Evolutionary conservation across 2,888 invertebrate species (phyloP), one percentile per base, ranked within the genome.

Genomic region (Yponomeuta plumbellus): DNA sequence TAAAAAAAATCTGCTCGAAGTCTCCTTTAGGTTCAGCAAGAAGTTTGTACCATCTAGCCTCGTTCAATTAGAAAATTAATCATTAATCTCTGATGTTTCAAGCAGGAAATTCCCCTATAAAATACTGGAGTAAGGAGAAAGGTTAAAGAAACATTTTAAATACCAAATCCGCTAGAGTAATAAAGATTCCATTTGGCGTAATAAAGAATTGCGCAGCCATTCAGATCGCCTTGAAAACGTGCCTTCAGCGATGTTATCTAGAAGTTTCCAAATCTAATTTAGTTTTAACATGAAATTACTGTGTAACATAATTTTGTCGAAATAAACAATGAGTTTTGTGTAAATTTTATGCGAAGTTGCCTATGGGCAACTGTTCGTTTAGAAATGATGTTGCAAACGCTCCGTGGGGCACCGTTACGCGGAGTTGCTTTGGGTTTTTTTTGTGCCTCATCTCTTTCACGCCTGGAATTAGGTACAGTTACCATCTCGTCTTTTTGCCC

Each of bases 201-300:
- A 59, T 59, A 59, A 22, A 59, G 3, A 59, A 59, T 59, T 59
- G 59, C 59, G 59, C 59, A 59, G 59, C 23, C 23, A 11, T 20
- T 59, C 44, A 52, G 17, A 52, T 52, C 44, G 59, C 59, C 59
- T 59, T 59, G 59, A 59, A 21, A 21, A 59, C 17, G 44, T 17
- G 44, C 44, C 17, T 52, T 52, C 5, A 52, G 44, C 59, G 59
- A 59, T 59, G 23, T 22, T 21, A 59, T 59, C 59, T 59, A 59
- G 59, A 21, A 23, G 21, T 59, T 59, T 59, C 59, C 23, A 59
- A 59, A 59, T 21, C 3, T 59, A 21, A 59, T 59, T 59, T 11
- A 59, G 23, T 13, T 52, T 3, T 52, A 59, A 21, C 23, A 21
- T 59, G 23, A 59, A 59, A 59, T 59, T 59, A 13, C 11, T 0